phyloP scores from a whole-genome alignment of 2,797 vertebrate species.

The Brotula barbata region DNA sequence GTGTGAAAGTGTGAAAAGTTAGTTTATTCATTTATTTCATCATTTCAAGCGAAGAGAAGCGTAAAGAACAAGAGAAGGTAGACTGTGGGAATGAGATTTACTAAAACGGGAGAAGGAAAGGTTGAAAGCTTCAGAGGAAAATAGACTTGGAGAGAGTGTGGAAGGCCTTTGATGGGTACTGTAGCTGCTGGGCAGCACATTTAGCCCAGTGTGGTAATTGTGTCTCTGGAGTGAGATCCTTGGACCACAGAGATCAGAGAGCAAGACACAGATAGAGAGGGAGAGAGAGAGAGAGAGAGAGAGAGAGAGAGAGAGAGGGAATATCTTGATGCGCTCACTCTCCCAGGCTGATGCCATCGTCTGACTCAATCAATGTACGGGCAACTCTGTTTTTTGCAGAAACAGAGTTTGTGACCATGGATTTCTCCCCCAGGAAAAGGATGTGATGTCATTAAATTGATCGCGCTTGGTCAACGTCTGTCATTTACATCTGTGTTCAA shows the following conservation, averaged over 20 bases:
- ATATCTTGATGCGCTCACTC: not conserved
- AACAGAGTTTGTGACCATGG: too few relatives aligned
- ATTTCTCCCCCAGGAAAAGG: too few relatives aligned
- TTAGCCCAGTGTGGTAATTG: conserved; percentile 75
- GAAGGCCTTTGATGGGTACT: conserved; percentile 62
- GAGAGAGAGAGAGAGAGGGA: not conserved
- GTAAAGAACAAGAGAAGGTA: conserved; percentile 2
- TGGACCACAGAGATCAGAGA: conserved; percentile 70
- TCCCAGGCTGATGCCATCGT: conserved; percentile 16
- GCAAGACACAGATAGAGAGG: conserved; percentile 41
- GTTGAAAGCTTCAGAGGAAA: conserved; percentile 41
- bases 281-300: conserved; percentile 29
- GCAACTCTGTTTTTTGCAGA: too few relatives aligned
- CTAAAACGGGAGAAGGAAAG: conserved; percentile 44
- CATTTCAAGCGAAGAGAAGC: conserved; percentile 9
- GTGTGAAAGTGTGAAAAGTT: too few relatives aligned
- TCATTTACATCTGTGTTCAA: too few relatives aligned
- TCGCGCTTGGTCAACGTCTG: too few relatives aligned
- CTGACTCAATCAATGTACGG: not conserved
- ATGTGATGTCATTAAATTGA: too few relatives aligned
- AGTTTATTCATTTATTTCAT: conserved; percentile 3
- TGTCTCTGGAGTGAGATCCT: conserved; percentile 71
- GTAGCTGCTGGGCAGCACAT: conserved; percentile 65
- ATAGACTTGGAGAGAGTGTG: conserved; percentile 29
- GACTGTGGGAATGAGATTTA: conserved; percentile 35